Conservation (phyloP, 2,888 invertebrate species). For the Labia minor region DNA sequence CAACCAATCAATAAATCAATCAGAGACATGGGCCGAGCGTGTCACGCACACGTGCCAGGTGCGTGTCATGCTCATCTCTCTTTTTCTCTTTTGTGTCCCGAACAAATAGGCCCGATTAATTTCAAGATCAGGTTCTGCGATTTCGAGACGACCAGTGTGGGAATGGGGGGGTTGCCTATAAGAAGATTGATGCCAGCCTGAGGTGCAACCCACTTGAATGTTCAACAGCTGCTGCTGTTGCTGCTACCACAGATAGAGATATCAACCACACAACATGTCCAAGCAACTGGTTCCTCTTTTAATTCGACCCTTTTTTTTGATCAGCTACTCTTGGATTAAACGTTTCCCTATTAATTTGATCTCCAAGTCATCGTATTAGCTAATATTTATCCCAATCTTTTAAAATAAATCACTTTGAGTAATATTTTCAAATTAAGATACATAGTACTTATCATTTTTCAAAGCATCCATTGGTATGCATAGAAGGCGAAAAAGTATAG, state of each 20-base stretch:
- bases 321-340: not conserved
- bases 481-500: too few relatives aligned
- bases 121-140: not conserved
- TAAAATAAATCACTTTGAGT: too few relatives aligned
- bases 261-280: not conserved
- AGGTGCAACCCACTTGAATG: not conserved
- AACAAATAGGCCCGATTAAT: not conserved
- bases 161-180: too few relatives aligned
- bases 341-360: not conserved
- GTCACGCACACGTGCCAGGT: not conserved
- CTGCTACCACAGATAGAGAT: not conserved
- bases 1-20: not conserved
- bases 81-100: not conserved
- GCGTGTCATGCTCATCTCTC: not conserved
- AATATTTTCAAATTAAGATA: too few relatives aligned
- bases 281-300: not conserved
- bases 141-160: too few relatives aligned
- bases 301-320: not conserved
- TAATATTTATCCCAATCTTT: not conserved
- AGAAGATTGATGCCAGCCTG: not conserved
- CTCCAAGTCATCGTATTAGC: not conserved
- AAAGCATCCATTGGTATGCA: too few relatives aligned
- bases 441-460: too few relatives aligned
- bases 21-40: not conserved
- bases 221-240: not conserved